These are phyloP conservation scores for Alouatta caraya DNA, from an alignment of 2,797 vertebrate species.

Conservation along the genomic window DNA sequence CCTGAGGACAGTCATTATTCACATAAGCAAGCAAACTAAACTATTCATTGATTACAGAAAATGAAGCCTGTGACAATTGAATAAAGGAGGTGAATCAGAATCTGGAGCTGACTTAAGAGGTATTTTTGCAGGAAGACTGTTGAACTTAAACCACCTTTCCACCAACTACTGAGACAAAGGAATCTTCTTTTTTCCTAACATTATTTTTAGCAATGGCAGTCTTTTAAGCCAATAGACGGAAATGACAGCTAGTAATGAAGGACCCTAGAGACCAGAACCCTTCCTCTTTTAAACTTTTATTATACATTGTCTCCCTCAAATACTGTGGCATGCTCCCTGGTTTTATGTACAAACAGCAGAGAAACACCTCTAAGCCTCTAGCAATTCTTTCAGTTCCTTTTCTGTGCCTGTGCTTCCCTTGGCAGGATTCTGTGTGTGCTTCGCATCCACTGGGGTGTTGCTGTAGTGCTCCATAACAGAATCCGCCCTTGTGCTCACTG, in stretches of 20 bases:
- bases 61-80: neutral
- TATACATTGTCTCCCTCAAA: neutral
- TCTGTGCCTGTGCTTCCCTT: neutral
- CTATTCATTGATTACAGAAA: slow-evolving; percentile 55
- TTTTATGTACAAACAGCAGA: neutral
- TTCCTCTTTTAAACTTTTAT: neutral
- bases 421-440: neutral
- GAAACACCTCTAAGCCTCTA: neutral
- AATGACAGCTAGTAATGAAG: neutral
- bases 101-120: slow-evolving; percentile 40
- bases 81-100: slow-evolving; percentile 26
- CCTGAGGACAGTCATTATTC: neutral
- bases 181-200: neutral
- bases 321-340: neutral
- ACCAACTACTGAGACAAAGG: slow-evolving; percentile 6
- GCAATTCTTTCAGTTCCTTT: neutral
- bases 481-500: neutral
- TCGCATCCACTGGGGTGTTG: neutral
- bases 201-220: neutral
- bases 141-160: slow-evolving; percentile 33
- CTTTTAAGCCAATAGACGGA: neutral
- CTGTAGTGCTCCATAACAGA: neutral
- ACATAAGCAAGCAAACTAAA: slow-evolving; percentile 25
- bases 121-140: slow-evolving; percentile 37
- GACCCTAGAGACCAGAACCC: neutral